Conservation (phyloP, 2,888 invertebrate species). For the Chesias legatella region DNA sequence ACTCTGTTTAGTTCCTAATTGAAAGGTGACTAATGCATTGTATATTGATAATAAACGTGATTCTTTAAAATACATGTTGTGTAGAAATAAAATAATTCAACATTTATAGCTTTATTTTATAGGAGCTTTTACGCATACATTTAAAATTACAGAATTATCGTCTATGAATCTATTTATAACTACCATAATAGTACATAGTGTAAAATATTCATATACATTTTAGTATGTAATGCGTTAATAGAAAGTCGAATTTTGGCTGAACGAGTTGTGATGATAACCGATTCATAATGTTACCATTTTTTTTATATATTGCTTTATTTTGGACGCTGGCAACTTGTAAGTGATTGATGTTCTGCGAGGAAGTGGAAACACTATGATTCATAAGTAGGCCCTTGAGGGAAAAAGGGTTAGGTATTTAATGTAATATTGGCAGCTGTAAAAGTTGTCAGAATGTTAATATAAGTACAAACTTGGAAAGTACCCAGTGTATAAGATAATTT, state of each 20-base stretch:
- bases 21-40: background rate
- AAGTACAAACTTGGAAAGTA: conserved; percentile 24
- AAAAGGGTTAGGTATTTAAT: no score
- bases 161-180: background rate
- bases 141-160: conserved; percentile 4
- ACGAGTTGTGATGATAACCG: conserved; percentile 25
- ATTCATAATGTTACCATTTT: conserved; percentile 43
- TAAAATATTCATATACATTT: background rate
- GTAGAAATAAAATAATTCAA: no score
- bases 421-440: conserved; percentile 12
- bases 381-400: background rate
- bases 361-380: background rate
- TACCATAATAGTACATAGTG: background rate
- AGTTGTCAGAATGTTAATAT: conserved; percentile 5
- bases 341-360: background rate
- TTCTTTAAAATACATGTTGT: no score
- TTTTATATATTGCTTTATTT: conserved; percentile 22
- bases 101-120: no score
- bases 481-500: conserved; percentile 52
- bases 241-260: conserved; percentile 15
- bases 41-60: no score
- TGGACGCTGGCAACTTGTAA: conserved; percentile 26
- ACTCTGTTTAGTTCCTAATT: background rate
- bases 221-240: conserved; percentile 20
- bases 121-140: no score